Base-by-base conservation (phyloP, 2,113 vertebrate species). In the Bolborhynchus lineola region DNA sequence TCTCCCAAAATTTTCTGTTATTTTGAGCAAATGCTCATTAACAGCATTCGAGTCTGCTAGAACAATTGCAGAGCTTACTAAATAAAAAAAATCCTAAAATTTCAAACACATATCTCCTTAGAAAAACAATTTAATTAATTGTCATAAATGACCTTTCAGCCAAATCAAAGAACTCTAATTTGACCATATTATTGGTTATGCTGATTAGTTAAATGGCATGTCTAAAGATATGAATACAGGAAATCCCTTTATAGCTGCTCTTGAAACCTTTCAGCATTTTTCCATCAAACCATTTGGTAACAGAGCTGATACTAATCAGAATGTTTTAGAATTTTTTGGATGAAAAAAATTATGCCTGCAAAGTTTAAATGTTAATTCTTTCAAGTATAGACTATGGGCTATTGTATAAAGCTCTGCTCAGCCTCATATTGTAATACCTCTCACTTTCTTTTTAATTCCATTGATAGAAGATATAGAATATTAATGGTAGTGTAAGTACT, bases 401-500 rank as follows among this genome's bases (percentile, higher is more conserved):
- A 83, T 90, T 91, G 71, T 93, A 82, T 28, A 92, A 95, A 92
- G 60, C 64, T 92, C 55, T 81, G 17, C 18, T 95, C 69, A 94
- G 85, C 25, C 91, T 84, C 83, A 59, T 50, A 96, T 55, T 86
- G 71, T 82, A 95, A 93, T 75, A 82, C 47, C 53, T 95, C 91
- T 93, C 86, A 39, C 80, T 94, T 92, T 92, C 82, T 94, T 92
- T 83, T 92, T 94, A 91, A 96, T 93, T 96, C 92, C 79, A 85
- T 95, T 88, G 87, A 87, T 91, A 55, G 93, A 80, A 88, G 88
- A 94, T 80, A 80, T 55, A 94, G 83, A 96, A 96, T 94, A 96
- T 91, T 97, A 92, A 90, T 93, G 90, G 68, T 83, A 95, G 90
- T 94, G 83, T 86, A 97, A 91, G 75, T 89, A 96, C 92, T 95